phyloP scores from a whole-genome alignment of 2,888 invertebrate genomes.

The Aspidiotus rigidus region DNA sequence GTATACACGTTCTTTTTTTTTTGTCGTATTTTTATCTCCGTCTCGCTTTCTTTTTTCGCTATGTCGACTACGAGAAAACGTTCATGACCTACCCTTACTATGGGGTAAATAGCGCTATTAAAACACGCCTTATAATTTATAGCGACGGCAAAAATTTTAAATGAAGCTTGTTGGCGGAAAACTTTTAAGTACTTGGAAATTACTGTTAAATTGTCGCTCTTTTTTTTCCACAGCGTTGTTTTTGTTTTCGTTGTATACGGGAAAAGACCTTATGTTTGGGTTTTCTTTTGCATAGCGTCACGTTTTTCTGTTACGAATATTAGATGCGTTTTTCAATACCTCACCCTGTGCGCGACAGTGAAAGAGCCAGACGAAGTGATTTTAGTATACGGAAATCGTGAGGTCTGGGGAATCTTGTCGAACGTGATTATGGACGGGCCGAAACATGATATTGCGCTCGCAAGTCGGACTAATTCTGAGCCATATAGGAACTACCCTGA shows the following conservation, averaged over 20 bases:
- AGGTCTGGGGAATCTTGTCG: too few species aligned
- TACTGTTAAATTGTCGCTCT: conserved; percentile 29
- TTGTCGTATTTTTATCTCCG: not conserved
- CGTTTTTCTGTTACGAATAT: too few species aligned
- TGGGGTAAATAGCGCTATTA: conserved; percentile 31
- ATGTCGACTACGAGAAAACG: conserved; percentile 19
- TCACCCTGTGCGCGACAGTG: too few species aligned
- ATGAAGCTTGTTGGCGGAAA: conserved; percentile 33
- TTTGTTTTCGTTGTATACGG: not conserved
- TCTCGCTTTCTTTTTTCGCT: conserved; percentile 13
- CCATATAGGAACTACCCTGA: too few species aligned
- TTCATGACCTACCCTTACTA: conserved; percentile 33
- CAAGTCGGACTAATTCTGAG: too few species aligned
- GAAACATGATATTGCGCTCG: too few species aligned
- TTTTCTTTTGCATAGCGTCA: too few species aligned
- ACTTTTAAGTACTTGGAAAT: conserved; percentile 33
- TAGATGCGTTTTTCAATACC: too few species aligned
- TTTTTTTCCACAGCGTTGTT: conserved; percentile 15
- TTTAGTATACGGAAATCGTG: too few species aligned
- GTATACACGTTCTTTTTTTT: not conserved
- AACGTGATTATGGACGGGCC: too few species aligned
- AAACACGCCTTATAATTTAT: conserved; percentile 33
- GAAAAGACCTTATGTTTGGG: too few species aligned
- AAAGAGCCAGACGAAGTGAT: too few species aligned
- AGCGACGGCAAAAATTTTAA: conserved; percentile 33